Evolutionary conservation across 2,888 invertebrate genomes (phyloP), one percentile per base, ranked within the genome.

Genomic region (Lasioglossum lativentre): DNA sequence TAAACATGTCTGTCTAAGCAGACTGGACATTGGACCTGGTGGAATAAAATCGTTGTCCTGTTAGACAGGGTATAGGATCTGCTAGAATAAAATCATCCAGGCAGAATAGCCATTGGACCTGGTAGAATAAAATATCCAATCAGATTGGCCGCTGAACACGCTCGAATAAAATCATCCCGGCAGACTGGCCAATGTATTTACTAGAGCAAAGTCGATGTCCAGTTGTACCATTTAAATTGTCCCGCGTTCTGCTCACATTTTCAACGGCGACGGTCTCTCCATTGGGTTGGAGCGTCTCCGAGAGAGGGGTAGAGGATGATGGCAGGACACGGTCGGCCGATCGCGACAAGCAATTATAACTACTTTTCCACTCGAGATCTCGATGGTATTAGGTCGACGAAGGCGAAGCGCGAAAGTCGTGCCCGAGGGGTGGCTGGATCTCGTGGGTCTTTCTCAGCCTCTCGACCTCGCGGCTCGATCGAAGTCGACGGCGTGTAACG

Each of bases 391-490:
- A 80, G 80, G 76, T 71, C 52, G 79, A 23, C 4, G 34, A 73
- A 72, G 66, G 30, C 30, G 27, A 56, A n/a, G 14, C 77, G 77
- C 72, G 40, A 80, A 81, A n/a, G 82, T 88, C 81, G 81, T 75
- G 79, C 75, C 71, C 75, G 78, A 68, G 63, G 76, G 75, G 78
- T 80, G 79, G 70, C 80, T 70, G 81, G 82, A 88, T 86, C 83
- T 78, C 81, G 78, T 72, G 79, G 82, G 42, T 77, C 86, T 82
- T 85, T 86, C 83, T 78, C 78, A 80, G 86, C 84, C 87, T 86
- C 83, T 88, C 89, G 88, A 89, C 83, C 88, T 86, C 84, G 82
- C 77, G 82, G 74, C 72, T 74, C 83, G 86, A 86, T 89, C 89
- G 85, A 88, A 88, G 78, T 78, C 82, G 68, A 77, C 77, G 71